These are phyloP conservation scores for Corythaeola cristata DNA, from an alignment of 2,113 vertebrate genomes.

Conservation along the genomic window DNA sequence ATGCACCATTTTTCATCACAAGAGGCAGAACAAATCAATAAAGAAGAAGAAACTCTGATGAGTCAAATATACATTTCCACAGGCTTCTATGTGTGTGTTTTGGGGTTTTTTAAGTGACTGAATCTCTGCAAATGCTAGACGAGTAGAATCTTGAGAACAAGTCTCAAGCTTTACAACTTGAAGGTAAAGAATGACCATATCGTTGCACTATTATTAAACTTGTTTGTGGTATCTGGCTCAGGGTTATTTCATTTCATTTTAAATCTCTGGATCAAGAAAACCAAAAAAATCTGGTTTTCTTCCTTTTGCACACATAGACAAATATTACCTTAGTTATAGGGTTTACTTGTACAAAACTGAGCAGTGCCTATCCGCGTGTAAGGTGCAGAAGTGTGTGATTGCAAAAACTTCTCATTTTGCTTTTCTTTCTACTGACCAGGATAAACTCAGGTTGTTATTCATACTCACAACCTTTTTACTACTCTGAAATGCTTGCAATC, in stretches of 20 bases:
- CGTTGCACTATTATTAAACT: neutral
- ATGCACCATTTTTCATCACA: neutral
- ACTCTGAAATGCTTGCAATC: neutral
- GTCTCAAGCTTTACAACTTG: neutral
- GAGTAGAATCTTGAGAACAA: neutral
- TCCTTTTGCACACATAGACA: neutral
- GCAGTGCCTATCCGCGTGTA: neutral
- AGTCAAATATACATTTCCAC: neutral
- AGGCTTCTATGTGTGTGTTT: neutral
- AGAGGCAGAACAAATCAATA: neutral
- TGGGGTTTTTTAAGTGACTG: neutral
- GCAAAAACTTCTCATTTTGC: neutral
- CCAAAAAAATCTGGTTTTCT: neutral
- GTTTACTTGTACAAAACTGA: neutral
- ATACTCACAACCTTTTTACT: neutral
- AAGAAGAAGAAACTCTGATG: neutral
- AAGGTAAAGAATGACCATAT: neutral
- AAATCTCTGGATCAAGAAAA: neutral
- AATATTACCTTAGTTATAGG: neutral
- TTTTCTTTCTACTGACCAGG: neutral
- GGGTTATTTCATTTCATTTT: neutral
- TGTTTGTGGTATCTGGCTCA: neutral
- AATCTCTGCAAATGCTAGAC: neutral
- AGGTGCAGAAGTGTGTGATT: neutral
- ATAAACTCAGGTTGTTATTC: neutral